phyloP scores from a whole-genome alignment of 1,140 invertebrate genomes.

The Dicyema japonicum region DNA sequence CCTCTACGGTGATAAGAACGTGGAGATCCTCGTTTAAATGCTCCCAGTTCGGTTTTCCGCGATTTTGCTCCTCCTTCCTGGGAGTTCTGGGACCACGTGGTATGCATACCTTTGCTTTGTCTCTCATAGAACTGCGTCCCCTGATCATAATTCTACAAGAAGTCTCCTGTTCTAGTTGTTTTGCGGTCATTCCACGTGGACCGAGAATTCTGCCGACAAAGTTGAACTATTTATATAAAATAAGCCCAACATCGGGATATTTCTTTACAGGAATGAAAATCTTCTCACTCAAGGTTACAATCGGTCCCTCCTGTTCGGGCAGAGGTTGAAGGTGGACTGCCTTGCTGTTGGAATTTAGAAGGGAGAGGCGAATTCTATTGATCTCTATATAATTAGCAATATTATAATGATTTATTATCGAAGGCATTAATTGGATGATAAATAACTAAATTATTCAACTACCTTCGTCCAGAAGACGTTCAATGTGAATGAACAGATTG shows the following conservation, averaged over 20 bases:
- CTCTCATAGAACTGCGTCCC: conserved; percentile 96
- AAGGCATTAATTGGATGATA: too few relatives aligned
- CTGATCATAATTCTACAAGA: conserved; percentile 99
- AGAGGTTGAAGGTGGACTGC: conserved; percentile 53
- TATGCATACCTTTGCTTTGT: conserved; percentile 74
- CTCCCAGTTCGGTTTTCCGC: conserved; percentile 91
- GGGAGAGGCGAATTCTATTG: conserved; percentile 76
- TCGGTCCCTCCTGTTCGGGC: conserved; percentile 59
- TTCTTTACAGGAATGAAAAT: conserved; percentile 96
- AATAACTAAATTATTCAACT: too few relatives aligned
- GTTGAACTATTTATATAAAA: conserved; percentile 55
- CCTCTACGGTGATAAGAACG: conserved; percentile 72
- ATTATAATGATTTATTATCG: too few relatives aligned
- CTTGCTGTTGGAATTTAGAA: conserved; percentile 78
- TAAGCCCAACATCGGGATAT: conserved; percentile 71
- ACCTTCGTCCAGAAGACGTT: conserved; percentile 95
- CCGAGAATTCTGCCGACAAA: conserved; percentile 96
- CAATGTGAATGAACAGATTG: conserved; percentile 92
- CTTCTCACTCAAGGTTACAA: conserved; percentile 75
- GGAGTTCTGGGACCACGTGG: background rate
- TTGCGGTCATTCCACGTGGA: conserved; percentile 90
- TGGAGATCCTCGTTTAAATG: conserved; percentile 79
- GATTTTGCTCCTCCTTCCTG: conserved; percentile 86
- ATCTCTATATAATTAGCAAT: too few relatives aligned
- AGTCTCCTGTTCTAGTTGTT: conserved; percentile 93